Conservation (phyloP, 2,113 vertebrate genomes). For the Pelecanus crispus region DNA sequence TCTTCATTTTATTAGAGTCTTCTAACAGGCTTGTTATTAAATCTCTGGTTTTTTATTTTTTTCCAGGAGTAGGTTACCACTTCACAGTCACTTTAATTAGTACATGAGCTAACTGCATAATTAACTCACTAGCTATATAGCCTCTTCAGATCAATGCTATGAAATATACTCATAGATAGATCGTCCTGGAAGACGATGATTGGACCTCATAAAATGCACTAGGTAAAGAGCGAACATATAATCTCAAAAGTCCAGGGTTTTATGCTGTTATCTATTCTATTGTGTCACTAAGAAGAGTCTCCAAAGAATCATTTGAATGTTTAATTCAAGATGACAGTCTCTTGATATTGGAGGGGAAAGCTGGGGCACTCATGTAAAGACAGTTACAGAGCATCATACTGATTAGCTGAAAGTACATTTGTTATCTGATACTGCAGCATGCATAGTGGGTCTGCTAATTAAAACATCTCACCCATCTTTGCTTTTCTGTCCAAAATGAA, state of each 20-base stretch:
- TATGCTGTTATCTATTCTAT: neutral
- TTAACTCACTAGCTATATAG: neutral
- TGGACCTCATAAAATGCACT: neutral
- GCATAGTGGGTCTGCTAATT: neutral
- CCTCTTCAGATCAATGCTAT: neutral
- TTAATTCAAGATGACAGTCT: neutral
- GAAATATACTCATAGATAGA: neutral
- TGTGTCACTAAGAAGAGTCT: neutral
- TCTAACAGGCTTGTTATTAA: neutral
- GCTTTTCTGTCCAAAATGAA: neutral
- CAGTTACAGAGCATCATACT: neutral
- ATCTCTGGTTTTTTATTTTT: neutral
- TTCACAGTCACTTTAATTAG: neutral
- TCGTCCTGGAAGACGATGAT: neutral
- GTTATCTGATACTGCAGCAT: neutral
- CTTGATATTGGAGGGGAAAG: neutral
- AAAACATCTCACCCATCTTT: neutral
- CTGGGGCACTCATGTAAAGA: neutral
- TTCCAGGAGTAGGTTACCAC: neutral
- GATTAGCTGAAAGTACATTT: neutral
- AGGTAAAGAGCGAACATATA: neutral
- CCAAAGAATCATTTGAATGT: neutral
- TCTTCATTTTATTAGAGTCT: neutral
- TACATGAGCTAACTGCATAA: neutral
- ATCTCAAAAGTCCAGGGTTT: neutral